Evolutionary conservation across 1,140 invertebrate genomes (phyloP).

Genomic region (Cheumatopsyche charites): DNA sequence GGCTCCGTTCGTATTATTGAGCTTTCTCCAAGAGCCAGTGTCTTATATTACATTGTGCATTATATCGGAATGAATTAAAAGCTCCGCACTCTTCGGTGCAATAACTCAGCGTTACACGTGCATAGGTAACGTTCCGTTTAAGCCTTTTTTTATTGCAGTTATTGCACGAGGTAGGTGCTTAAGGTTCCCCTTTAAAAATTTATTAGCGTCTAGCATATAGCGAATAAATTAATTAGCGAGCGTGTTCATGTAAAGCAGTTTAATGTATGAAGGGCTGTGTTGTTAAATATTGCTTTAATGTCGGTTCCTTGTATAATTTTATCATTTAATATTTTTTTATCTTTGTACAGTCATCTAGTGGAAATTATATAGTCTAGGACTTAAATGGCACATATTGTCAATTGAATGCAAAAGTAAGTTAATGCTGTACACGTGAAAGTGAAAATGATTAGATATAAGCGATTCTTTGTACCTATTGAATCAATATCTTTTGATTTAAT

Average conservation of each 20-base stretch:
- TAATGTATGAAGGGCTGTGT: not conserved
- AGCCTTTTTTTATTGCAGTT: constrained; percentile 6
- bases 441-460: too few relatives aligned
- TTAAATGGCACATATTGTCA: too few relatives aligned
- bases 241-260: not conserved
- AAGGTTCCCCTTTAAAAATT: constrained; percentile 5
- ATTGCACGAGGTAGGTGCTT: not conserved
- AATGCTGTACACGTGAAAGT: too few relatives aligned
- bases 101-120: constrained; percentile 34
- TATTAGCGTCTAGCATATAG: not conserved
- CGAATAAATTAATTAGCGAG: constrained; percentile 1
- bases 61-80: constrained; percentile 25
- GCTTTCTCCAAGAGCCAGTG: constrained; percentile 29
- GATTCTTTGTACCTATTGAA: too few relatives aligned
- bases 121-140: not conserved
- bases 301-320: not conserved
- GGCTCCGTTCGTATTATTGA: constrained; percentile 40
- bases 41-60: constrained; percentile 4
- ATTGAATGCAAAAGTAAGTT: too few relatives aligned
- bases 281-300: too few relatives aligned
- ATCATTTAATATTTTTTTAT: not conserved
- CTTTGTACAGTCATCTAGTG: not conserved
- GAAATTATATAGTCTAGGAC: constrained; percentile 6
- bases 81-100: constrained; percentile 23
- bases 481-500: too few relatives aligned